A percentile compares a stretch with the other conserved stretches of the same genome.
Evolutionary conservation across 2,113 vertebrate species (phyloP).

Genomic region (Gallinago media): DNA sequence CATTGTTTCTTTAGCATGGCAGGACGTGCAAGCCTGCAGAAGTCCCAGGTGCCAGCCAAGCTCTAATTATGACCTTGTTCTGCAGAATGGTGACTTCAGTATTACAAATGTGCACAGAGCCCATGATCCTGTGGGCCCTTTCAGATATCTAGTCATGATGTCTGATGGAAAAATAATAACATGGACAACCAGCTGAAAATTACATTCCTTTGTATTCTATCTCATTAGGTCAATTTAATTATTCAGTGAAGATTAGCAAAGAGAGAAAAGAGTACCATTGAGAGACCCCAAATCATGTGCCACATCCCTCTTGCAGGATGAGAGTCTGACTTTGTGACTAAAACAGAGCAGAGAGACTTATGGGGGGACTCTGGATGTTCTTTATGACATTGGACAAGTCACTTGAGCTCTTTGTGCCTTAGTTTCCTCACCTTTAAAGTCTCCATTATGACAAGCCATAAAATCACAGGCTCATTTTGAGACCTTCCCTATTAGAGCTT

Average conservation of each 20-base stretch:
- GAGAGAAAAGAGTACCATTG: neutral
- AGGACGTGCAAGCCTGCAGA: neutral
- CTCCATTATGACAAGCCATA: neutral
- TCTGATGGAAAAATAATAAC: neutral
- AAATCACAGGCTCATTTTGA: neutral
- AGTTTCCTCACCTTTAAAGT: neutral
- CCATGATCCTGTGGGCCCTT: slow-evolving; percentile 11
- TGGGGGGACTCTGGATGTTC: neutral
- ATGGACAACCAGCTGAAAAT: neutral
- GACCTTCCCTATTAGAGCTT: neutral
- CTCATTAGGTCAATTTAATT: slow-evolving; percentile 55
- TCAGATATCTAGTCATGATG: neutral
- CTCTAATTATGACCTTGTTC: neutral
- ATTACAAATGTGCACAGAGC: neutral
- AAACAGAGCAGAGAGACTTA: neutral
- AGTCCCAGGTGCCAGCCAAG: neutral
- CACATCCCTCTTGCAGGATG: neutral
- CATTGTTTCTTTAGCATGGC: neutral
- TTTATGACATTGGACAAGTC: neutral
- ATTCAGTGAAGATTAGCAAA: slow-evolving; percentile 28
- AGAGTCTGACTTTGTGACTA: neutral
- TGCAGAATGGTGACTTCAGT: neutral
- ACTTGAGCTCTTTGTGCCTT: neutral
- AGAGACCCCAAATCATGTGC: neutral
- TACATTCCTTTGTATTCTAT: neutral